A percentile compares a stretch with the other conserved stretches of the same genome.
Conservation (phyloP, 1,140 invertebrate species). For the Magallana angulata region DNA sequence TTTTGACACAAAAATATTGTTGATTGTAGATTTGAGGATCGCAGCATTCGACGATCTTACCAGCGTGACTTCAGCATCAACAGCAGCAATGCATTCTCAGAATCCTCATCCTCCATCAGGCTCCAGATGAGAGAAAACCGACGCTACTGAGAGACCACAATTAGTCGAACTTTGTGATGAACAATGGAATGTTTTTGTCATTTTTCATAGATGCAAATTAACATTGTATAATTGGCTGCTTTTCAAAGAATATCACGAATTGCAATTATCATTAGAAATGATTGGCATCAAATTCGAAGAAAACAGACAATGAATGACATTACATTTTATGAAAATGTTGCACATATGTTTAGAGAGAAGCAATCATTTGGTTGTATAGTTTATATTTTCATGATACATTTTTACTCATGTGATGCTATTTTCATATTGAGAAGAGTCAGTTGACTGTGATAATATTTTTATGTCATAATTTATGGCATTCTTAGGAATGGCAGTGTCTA, state of each 20-base stretch:
- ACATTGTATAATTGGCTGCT: not conserved
- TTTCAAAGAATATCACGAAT: not conserved
- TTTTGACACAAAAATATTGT: not conserved
- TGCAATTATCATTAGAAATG: not conserved
- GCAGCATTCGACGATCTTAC: not conserved
- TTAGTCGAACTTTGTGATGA: not conserved
- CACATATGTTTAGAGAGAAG: too few relatives aligned
- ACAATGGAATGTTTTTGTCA: too few relatives aligned
- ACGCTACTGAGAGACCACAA: conserved; percentile 14
- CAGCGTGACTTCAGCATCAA: conserved; percentile 46
- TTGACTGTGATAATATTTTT: conserved; percentile 5
- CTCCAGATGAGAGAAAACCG: conserved; percentile 51
- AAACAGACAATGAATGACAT: too few relatives aligned
- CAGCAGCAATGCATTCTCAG: conserved; percentile 52
- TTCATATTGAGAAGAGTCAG: not conserved
- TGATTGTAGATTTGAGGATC: conserved; percentile 47
- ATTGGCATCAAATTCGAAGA: not conserved
- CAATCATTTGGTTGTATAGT: too few relatives aligned
- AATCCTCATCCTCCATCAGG: conserved; percentile 53
- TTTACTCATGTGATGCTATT: too few relatives aligned
- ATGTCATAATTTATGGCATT: not conserved
- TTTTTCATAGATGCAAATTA: too few relatives aligned
- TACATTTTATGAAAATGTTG: too few relatives aligned
- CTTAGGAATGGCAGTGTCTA: not conserved
- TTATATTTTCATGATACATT: too few relatives aligned